Conservation (phyloP, 2,888 invertebrate species). For the Sipha maydis region DNA sequence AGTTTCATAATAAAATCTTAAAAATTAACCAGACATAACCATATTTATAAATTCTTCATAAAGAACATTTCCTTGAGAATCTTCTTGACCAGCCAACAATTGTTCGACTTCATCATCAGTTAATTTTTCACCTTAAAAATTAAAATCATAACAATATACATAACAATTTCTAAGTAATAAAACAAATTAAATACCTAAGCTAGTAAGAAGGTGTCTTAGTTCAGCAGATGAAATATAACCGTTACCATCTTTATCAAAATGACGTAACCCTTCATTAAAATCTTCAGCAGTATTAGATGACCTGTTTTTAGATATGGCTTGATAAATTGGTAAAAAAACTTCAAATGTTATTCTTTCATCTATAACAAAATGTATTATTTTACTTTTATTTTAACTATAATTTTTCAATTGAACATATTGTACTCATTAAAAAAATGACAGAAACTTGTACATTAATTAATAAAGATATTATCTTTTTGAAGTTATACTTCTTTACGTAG, state of each 20-base stretch:
- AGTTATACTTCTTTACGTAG: too few species aligned
- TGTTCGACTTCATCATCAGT: conserved; percentile 98
- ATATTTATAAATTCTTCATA: conserved; percentile 97
- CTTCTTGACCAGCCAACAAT: conserved; percentile 94
- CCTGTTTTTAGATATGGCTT: conserved; percentile 94
- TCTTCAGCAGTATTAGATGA: conserved; percentile 96
- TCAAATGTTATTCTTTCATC: conserved; percentile 98
- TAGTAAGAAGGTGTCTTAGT: conserved; percentile 94
- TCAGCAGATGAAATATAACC: conserved; percentile 98
- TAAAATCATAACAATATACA: neutral
- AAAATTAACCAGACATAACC: conserved; percentile 86
- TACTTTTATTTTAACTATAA: too few species aligned
- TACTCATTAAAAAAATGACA: too few species aligned
- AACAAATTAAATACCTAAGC: conserved; percentile 74
- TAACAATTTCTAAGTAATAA: neutral
- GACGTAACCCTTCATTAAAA: conserved; percentile 96
- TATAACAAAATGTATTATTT: conserved; percentile 44
- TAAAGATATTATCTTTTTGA: too few species aligned
- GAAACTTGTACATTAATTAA: too few species aligned
- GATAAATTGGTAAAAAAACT: conserved; percentile 96
- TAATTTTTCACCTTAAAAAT: conserved; percentile 83
- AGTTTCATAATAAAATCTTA: neutral
- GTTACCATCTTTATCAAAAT: conserved; percentile 99
- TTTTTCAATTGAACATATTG: too few species aligned
- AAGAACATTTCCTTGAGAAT: conserved; percentile 98